phyloP scores from a whole-genome alignment of 2,888 invertebrate genomes.

The Vannuccia rotundouncinata region DNA sequence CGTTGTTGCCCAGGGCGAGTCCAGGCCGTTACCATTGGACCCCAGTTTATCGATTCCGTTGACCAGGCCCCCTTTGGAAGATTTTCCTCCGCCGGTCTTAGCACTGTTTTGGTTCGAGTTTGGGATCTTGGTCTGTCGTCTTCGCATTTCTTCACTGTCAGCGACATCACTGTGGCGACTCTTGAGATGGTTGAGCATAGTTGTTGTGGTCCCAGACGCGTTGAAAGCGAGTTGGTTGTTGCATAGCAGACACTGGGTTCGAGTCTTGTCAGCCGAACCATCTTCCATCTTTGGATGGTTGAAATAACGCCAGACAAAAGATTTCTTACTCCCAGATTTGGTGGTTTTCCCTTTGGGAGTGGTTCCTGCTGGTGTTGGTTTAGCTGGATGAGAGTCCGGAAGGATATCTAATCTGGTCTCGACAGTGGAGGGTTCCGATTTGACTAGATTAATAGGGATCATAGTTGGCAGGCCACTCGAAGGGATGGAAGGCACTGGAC shows the following conservation, averaged over 20 bases:
- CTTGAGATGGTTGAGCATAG: slow-evolving; percentile 40
- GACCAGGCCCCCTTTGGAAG: not conserved
- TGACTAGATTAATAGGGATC: slow-evolving; percentile 7
- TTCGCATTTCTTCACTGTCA: slow-evolving; percentile 37
- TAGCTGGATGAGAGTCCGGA: not conserved
- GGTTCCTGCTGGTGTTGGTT: not conserved
- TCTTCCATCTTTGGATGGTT: slow-evolving; percentile 38
- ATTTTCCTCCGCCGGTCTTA: not conserved
- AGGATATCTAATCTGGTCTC: too few relatives aligned
- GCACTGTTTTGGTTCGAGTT: not conserved
- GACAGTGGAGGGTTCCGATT: not conserved
- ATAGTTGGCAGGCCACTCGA: slow-evolving; percentile 5
- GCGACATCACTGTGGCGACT: slow-evolving; percentile 40
- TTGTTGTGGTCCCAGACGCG: slow-evolving; percentile 39
- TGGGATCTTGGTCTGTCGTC: slow-evolving; percentile 4
- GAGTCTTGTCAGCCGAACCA: slow-evolving; percentile 31
- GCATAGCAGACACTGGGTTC: slow-evolving; percentile 39
- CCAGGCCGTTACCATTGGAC: not conserved
- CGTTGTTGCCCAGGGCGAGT: not conserved
- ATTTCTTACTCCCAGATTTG: slow-evolving; percentile 38
- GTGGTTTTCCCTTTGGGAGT: slow-evolving; percentile 26
- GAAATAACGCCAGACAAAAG: slow-evolving; percentile 40
- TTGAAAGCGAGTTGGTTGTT: slow-evolving; percentile 39
- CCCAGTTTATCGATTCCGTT: not conserved
- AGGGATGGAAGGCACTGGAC: slow-evolving; percentile 11